Percentiles rank a stretch among this genome's conserved stretches.
Evolutionary conservation across 2,888 invertebrate genomes (phyloP).

Genomic region (Agonum fuliginosum): DNA sequence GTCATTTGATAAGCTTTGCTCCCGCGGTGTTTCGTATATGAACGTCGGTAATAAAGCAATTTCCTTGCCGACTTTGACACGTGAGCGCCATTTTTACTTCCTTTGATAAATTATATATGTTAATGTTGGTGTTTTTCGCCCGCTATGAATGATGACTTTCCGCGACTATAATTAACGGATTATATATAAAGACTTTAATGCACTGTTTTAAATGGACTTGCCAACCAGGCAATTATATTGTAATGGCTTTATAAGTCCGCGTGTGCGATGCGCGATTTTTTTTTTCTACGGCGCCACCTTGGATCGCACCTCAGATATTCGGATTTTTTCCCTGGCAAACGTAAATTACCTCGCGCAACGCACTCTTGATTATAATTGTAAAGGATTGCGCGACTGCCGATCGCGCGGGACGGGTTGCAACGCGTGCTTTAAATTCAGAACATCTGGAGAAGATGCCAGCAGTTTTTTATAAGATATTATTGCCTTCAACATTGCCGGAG

Average conservation of each 20-base stretch:
- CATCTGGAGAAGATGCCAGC: constrained; percentile 36
- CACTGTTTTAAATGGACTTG: constrained; percentile 52
- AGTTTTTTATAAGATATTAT: not conserved
- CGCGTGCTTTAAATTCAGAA: constrained; percentile 29
- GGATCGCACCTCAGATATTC: constrained; percentile 28
- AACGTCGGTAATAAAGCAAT: constrained; percentile 45
- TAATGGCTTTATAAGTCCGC: constrained; percentile 57
- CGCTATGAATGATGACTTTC: constrained; percentile 52
- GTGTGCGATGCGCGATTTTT: constrained; percentile 29
- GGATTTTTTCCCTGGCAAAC: constrained; percentile 14
- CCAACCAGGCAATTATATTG: constrained; percentile 56
- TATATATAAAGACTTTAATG: constrained; percentile 57
- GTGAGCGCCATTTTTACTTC: constrained; percentile 41
- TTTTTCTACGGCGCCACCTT: constrained; percentile 32
- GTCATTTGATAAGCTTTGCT: constrained; percentile 6
- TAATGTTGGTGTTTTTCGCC: constrained; percentile 50
- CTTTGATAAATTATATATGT: constrained; percentile 58
- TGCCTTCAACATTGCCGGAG: not conserved
- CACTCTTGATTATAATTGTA: constrained; percentile 46
- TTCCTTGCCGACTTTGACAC: constrained; percentile 37
- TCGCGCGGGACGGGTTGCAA: constrained; percentile 8
- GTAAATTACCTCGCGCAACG: constrained; percentile 32
- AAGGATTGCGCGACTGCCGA: constrained; percentile 30
- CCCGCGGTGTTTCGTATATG: constrained; percentile 49
- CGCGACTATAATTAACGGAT: constrained; percentile 57